Evolutionary conservation across 1,140 invertebrate species (phyloP).

Genomic region (Colletes gigas): DNA sequence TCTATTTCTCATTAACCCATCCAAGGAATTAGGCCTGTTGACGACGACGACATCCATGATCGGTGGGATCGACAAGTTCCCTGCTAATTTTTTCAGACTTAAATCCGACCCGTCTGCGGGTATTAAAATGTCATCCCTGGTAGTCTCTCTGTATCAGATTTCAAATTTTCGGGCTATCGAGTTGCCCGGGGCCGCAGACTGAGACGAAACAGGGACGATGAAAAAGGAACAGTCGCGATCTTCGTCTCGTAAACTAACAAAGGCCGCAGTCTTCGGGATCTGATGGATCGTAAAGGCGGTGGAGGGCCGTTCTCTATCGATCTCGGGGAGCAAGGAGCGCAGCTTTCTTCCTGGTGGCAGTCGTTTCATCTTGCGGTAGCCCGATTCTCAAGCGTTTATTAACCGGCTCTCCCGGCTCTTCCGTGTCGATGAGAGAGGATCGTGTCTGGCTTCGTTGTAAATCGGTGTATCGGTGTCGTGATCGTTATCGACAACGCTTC

Average conservation of each 20-base stretch:
- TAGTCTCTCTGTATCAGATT: background rate
- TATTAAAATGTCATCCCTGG: background rate
- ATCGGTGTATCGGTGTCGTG: constrained; percentile 32
- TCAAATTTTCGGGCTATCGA: constrained; percentile 23
- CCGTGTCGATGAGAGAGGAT: constrained; percentile 21
- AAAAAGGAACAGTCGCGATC: background rate
- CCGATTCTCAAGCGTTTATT: constrained; percentile 44
- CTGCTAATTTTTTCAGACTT: too few species aligned
- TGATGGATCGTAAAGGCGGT: background rate
- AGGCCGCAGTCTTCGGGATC: constrained; percentile 16
- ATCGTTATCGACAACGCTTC: constrained; percentile 3
- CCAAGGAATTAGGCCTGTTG: too few species aligned
- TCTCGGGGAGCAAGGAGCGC: constrained; percentile 2
- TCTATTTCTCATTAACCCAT: too few species aligned
- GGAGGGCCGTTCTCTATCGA: constrained; percentile 6
- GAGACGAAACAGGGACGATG: background rate
- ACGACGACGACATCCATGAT: too few species aligned
- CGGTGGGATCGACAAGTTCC: too few species aligned
- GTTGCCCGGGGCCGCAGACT: background rate
- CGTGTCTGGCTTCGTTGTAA: constrained; percentile 18
- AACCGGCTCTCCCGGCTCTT: constrained; percentile 14
- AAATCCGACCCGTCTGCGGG: too few species aligned
- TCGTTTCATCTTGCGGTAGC: constrained; percentile 9
- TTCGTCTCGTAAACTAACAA: background rate
- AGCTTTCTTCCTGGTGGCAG: background rate